Conservation (phyloP, 1,140 invertebrate genomes). For the Centruroides sculpturatus region DNA sequence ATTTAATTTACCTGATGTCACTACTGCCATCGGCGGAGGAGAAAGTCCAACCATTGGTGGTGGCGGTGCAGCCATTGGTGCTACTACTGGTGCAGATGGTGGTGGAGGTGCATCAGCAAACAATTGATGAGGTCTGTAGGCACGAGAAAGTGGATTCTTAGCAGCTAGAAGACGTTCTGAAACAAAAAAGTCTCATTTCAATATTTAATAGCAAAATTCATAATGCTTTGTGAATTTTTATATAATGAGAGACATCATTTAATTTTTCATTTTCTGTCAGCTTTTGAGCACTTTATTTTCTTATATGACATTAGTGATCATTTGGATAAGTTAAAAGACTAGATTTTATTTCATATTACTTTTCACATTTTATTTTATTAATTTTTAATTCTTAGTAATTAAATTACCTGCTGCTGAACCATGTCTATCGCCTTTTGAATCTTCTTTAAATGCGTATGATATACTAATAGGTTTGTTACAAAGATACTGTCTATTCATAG, state of each 20-base stretch:
- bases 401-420: slow-evolving; percentile 71
- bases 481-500: slow-evolving; percentile 99
- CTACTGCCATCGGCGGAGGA: neutral
- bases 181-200: slow-evolving; percentile 5
- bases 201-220: too few species aligned
- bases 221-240: too few species aligned
- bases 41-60: neutral
- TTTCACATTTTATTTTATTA: too few species aligned
- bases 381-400: too few species aligned
- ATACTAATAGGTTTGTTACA: slow-evolving; percentile 97
- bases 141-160: slow-evolving; percentile 93
- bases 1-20: neutral
- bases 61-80: slow-evolving; percentile 28
- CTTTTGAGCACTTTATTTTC: too few species aligned
- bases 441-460: slow-evolving; percentile 98
- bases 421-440: slow-evolving; percentile 95
- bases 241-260: too few species aligned
- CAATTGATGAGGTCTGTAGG: slow-evolving; percentile 92
- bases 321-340: too few species aligned
- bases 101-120: slow-evolving; percentile 89
- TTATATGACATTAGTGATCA: too few species aligned
- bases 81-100: slow-evolving; percentile 30
- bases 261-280: too few species aligned
- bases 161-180: slow-evolving; percentile 86
- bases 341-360: too few species aligned